Percentiles rank a stretch among this genome's conserved stretches.
Evolutionary conservation across 2,888 invertebrate genomes (phyloP).

Genomic region (Amphimallon solstitiale): DNA sequence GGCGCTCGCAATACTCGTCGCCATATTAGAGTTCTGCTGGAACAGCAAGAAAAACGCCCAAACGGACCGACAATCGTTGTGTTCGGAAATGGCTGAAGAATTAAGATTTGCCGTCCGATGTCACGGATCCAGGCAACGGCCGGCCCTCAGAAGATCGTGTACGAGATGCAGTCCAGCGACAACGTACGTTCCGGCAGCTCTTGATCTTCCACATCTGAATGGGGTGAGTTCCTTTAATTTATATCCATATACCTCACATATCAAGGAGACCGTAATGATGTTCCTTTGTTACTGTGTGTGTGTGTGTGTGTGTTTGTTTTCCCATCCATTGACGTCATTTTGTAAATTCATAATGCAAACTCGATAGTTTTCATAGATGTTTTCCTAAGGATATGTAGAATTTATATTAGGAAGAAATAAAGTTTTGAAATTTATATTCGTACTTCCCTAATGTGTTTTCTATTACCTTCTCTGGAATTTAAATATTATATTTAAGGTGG

Average conservation of each 20-base stretch:
- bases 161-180: slow-evolving; percentile 79
- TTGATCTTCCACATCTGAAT: slow-evolving; percentile 67
- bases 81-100: slow-evolving; percentile 95
- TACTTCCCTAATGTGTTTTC: background rate
- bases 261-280: slow-evolving; percentile 14
- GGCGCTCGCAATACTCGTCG: slow-evolving; percentile 89
- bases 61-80: slow-evolving; percentile 86
- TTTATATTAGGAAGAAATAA: slow-evolving; percentile 13
- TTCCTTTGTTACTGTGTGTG: no score
- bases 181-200: slow-evolving; percentile 77
- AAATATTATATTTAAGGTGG: no score
- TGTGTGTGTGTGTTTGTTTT: no score
- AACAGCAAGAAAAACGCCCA: slow-evolving; percentile 90
- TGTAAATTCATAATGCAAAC: slow-evolving; percentile 18
- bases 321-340: slow-evolving; percentile 2
- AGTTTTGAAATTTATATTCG: slow-evolving; percentile 11
- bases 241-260: slow-evolving; percentile 14
- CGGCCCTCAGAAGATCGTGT: slow-evolving; percentile 81
- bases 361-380: background rate
- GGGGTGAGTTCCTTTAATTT: slow-evolving; percentile 60
- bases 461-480: no score
- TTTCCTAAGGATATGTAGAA: background rate
- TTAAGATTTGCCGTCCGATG: slow-evolving; percentile 90
- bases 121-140: slow-evolving; percentile 82
- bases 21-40: slow-evolving; percentile 95